These are phyloP conservation scores for Myiotriccus ornatus DNA, from an alignment of 2,797 vertebrate species.

Conservation along the genomic window DNA sequence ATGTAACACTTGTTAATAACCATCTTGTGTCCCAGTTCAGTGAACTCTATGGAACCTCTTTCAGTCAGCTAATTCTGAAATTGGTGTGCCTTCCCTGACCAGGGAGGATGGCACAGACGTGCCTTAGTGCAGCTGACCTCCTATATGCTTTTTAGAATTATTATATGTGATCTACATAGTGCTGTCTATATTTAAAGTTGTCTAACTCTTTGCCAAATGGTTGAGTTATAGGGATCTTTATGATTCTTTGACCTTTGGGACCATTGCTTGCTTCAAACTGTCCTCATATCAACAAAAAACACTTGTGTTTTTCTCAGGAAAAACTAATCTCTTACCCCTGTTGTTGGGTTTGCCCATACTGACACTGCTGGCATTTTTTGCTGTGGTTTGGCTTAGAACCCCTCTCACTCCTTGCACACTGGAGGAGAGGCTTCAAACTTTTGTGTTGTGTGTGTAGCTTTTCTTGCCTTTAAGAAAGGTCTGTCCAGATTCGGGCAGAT, in stretches of 20 bases:
- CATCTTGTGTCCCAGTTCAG: neutral
- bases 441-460: neutral
- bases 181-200: neutral
- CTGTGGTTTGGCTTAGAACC: neutral
- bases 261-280: neutral
- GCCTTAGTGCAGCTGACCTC: neutral
- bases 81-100: neutral
- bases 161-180: neutral
- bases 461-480: neutral
- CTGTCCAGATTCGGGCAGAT: neutral
- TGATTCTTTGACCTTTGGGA: neutral
- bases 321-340: neutral
- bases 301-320: neutral
- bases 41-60: neutral
- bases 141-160: neutral
- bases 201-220: neutral
- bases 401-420: neutral
- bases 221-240: neutral
- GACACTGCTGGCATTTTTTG: neutral
- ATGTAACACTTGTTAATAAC: neutral
- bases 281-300: neutral
- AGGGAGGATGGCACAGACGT: neutral
- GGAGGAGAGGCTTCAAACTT: neutral
- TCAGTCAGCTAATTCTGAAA: neutral
- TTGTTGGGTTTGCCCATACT: neutral